Evolutionary conservation across 2,797 vertebrate genomes (phyloP).

Genomic region (Arctocebus calabarensis): DNA sequence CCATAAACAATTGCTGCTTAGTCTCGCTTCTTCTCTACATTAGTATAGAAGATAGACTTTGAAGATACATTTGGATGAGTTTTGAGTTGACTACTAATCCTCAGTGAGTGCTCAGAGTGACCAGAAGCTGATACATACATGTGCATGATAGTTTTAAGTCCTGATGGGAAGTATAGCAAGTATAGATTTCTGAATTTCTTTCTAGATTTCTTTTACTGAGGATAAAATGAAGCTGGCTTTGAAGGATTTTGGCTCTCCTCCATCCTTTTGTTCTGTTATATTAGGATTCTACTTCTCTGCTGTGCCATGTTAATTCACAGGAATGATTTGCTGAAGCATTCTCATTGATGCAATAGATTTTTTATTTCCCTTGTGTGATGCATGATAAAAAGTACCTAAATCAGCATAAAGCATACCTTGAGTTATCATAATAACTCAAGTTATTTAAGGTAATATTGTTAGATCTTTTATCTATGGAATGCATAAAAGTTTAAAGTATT

Average conservation of each 20-base stretch:
- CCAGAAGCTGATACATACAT: background rate
- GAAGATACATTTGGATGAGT: background rate
- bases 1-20: background rate
- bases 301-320: constrained; percentile 45
- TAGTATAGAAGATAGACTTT: constrained; percentile 35
- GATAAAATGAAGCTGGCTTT: background rate
- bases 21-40: background rate
- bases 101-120: background rate
- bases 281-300: background rate
- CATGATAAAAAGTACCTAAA: constrained; percentile 18
- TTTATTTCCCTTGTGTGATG: constrained; percentile 36
- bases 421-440: constrained; percentile 17
- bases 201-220: background rate
- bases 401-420: constrained; percentile 6
- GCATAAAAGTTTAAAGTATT: constrained; percentile 23
- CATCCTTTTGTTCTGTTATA: background rate
- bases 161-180: background rate
- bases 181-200: background rate
- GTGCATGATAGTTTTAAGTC: background rate
- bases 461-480: constrained; percentile 53
- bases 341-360: constrained; percentile 23
- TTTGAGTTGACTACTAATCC: constrained; percentile 15
- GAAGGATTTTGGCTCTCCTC: background rate
- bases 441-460: background rate
- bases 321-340: constrained; percentile 54